Base-by-base conservation (phyloP, 2,888 invertebrate species). In the Alloscopus bannaensis region DNA sequence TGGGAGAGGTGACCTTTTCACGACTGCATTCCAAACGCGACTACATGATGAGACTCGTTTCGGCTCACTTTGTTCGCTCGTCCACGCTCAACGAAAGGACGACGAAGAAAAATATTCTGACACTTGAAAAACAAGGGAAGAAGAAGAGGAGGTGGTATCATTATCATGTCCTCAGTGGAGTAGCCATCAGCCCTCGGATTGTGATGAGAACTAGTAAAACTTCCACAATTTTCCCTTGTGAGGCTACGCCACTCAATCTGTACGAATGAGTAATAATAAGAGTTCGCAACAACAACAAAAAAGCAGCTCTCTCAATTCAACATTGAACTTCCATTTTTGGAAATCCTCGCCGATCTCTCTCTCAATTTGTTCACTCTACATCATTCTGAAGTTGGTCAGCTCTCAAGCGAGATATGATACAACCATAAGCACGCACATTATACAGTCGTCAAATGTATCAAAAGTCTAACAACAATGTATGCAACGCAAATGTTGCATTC, bases 321-420 rank as follows among this genome's bases (percentile, higher is more conserved):
- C 80, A 72, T 80, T 72, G 80, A 50, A 31, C 47, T 72, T 73
- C 80, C 80, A 80, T 68, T 73, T 80, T 72, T 69, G 80, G 80
- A 80, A 72, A 72, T 79, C 62, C 47, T 68, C n/a, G 31, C 31
- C 22, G 45, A 55, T 59, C 59, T 59, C 59, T 31, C 59, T 2
- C 31, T 31, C 6, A n/a, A 29, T 28, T 42, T 42, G 42, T 42
- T 18, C 42, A 42, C 42, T 42, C 18, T 16, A 18, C 42, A 42
- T 42, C 42, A n/a, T n/a, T n/a, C n/a, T n/a, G n/a, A n/a, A n/a
- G n/a, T n/a, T n/a, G n/a, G n/a, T n/a, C n/a, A n/a, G n/a, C n/a
- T n/a, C n/a, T n/a, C n/a, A n/a, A n/a, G n/a, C n/a, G n/a, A n/a
- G n/a, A n/a, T n/a, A n/a, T n/a, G n/a, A n/a, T n/a, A n/a, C n/a